These are phyloP conservation scores for Amyelois transitella DNA, from an alignment of 1,140 invertebrate genomes.

Conservation along the genomic window DNA sequence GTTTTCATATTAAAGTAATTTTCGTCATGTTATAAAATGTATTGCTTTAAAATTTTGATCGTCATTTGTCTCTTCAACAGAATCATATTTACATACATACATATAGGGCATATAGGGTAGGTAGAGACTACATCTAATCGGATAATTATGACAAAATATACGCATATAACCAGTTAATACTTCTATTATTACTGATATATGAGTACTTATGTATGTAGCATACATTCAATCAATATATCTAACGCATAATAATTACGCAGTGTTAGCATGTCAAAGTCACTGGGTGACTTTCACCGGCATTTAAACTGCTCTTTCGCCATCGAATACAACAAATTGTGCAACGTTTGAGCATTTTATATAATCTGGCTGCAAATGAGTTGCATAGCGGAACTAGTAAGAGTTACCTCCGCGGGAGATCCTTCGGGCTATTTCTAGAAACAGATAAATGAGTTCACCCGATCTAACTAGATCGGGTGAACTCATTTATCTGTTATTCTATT, in stretches of 20 bases:
- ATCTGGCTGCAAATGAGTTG: constrained; percentile 20
- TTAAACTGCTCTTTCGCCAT: constrained; percentile 67
- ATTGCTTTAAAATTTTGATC: not conserved
- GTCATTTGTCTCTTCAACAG: not conserved
- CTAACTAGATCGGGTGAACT: too few species aligned
- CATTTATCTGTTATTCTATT: too few species aligned
- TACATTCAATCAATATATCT: constrained; percentile 4
- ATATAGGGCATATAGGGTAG: too few species aligned
- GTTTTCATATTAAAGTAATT: constrained; percentile 19
- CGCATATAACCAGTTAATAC: not conserved
- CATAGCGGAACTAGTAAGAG: constrained; percentile 13
- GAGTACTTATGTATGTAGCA: not conserved
- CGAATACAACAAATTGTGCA: constrained; percentile 67
- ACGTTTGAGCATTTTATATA: constrained; percentile 68
- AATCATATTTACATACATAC: not conserved
- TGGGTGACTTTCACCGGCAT: constrained; percentile 68
- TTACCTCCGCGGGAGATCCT: not conserved
- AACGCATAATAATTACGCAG: constrained; percentile 30
- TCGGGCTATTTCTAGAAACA: not conserved
- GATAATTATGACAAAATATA: not conserved
- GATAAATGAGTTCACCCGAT: not conserved
- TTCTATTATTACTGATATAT: too few species aligned
- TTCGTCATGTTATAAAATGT: not conserved
- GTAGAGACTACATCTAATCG: too few species aligned
- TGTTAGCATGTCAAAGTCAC: constrained; percentile 64